Evolutionary conservation across 1,140 invertebrate genomes (phyloP).

Genomic region (Rhopalosiphum maidis): DNA sequence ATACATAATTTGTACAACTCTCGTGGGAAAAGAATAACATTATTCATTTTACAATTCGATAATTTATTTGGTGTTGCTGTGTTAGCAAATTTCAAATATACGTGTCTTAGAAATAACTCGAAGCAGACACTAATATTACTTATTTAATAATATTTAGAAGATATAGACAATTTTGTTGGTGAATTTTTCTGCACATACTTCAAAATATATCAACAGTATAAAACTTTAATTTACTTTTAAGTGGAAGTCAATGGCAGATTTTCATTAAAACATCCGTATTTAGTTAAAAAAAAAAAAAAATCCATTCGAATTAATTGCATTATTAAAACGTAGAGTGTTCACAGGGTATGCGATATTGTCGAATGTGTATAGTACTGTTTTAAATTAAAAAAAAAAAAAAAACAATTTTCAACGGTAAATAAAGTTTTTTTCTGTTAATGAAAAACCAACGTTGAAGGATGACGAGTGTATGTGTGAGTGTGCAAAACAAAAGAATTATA

Average conservation of each 20-base stretch:
- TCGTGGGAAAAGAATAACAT: not conserved
- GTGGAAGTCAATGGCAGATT: not conserved
- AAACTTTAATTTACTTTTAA: not conserved
- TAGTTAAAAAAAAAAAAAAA: not conserved
- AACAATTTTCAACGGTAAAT: not conserved
- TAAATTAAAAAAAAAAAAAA: not conserved
- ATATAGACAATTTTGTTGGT: not conserved
- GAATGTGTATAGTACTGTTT: slow-evolving; percentile 1
- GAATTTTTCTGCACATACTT: not conserved
- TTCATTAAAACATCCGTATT: not conserved
- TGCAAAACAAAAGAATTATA: not conserved
- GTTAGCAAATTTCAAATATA: not conserved
- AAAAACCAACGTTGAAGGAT: not conserved
- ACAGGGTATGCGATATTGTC: not conserved
- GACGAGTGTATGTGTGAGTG: not conserved
- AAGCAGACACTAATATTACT: not conserved
- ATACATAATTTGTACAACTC: not conserved
- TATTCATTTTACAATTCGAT: not conserved
- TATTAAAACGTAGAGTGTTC: not conserved
- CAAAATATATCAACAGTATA: not conserved
- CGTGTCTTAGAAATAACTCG: not conserved
- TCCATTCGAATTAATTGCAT: not conserved
- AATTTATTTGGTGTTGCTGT: no score
- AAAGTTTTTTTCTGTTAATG: slow-evolving; percentile 2
- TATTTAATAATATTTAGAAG: not conserved